Percentiles rank a stretch among this genome's conserved stretches.
These are phyloP conservation scores for Apogon talboti DNA, from an alignment of 2,797 vertebrate species.

Conservation along the genomic window DNA sequence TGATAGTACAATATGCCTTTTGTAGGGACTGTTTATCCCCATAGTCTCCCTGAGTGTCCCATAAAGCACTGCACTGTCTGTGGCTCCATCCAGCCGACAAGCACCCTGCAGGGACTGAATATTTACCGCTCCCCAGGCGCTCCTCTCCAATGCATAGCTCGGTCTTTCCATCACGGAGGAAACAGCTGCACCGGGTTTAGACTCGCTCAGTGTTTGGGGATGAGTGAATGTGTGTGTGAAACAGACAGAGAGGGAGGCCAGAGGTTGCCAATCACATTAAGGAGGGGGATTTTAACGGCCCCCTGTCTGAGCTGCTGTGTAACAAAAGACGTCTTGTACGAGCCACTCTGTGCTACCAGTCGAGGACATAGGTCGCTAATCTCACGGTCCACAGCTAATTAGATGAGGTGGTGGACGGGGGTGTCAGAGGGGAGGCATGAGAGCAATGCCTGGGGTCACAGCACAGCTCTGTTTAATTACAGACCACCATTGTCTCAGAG, in stretches of 20 bases:
- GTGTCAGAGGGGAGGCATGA: conserved; percentile 24
- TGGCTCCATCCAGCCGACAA: conserved; percentile 46
- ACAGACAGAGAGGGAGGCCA: conserved; percentile 32
- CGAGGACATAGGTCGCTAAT: conserved; percentile 52
- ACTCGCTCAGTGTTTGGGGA: conserved; percentile 52
- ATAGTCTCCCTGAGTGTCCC: conserved; percentile 39
- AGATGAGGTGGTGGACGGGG: conserved; percentile 50
- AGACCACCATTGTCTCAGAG: background rate
- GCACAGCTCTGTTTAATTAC: conserved; percentile 19
- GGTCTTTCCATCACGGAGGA: conserved; percentile 83
- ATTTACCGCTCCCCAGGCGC: conserved; percentile 69
- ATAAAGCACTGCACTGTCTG: conserved; percentile 63
- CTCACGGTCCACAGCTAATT: conserved; percentile 68
- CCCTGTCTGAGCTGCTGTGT: conserved; percentile 40
- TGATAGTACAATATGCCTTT: conserved; percentile 53
- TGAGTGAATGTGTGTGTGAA: conserved; percentile 37
- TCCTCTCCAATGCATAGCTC: conserved; percentile 75
- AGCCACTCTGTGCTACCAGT: conserved; percentile 35
- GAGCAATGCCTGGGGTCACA: conserved; percentile 39
- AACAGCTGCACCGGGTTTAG: conserved; percentile 81
- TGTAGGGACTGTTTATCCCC: conserved; percentile 59
- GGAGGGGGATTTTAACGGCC: conserved; percentile 53
- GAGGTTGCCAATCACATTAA: conserved; percentile 74
- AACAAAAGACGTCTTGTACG: conserved; percentile 68
- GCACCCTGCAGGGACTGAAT: conserved; percentile 59